Evolutionary conservation across 2,888 invertebrate genomes (phyloP).

Genomic region (Eledone cirrhosa): DNA sequence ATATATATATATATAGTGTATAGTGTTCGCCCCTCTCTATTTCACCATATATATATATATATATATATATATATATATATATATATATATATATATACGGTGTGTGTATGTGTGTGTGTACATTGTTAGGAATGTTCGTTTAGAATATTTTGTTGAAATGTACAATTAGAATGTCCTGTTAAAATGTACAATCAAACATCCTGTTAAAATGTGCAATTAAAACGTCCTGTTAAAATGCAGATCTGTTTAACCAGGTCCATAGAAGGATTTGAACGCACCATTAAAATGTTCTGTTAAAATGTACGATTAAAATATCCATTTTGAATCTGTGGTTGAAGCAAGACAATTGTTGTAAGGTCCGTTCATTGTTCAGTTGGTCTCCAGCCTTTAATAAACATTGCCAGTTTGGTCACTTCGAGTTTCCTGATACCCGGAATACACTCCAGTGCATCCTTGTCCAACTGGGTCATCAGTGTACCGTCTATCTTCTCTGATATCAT

Average conservation of each 20-base stretch:
- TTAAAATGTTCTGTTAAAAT: too few species aligned
- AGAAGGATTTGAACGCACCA: too few species aligned
- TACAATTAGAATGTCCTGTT: too few species aligned
- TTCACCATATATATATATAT: not conserved
- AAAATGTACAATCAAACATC: too few species aligned
- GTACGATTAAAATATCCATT: too few species aligned
- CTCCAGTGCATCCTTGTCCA: conserved; percentile 40
- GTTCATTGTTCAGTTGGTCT: conserved; percentile 34
- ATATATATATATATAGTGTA: not conserved
- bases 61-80: not conserved
- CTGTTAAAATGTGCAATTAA: too few species aligned
- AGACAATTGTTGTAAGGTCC: not conserved
- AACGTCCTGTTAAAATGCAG: too few species aligned
- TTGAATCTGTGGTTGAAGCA: not conserved
- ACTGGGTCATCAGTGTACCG: conserved; percentile 39
- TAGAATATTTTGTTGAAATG: too few species aligned
- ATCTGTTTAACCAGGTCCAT: too few species aligned
- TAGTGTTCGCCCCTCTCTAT: too few species aligned
- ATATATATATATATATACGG: not conserved
- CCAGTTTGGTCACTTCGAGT: conserved; percentile 47
- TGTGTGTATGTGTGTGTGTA: too few species aligned
- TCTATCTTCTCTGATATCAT: conserved; percentile 40
- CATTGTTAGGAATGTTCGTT: too few species aligned
- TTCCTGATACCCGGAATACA: conserved; percentile 41
- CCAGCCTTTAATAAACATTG: conserved; percentile 48